Evolutionary conservation across 2,797 vertebrate species (phyloP).

Genomic region (Phyllotis vaccarum): DNA sequence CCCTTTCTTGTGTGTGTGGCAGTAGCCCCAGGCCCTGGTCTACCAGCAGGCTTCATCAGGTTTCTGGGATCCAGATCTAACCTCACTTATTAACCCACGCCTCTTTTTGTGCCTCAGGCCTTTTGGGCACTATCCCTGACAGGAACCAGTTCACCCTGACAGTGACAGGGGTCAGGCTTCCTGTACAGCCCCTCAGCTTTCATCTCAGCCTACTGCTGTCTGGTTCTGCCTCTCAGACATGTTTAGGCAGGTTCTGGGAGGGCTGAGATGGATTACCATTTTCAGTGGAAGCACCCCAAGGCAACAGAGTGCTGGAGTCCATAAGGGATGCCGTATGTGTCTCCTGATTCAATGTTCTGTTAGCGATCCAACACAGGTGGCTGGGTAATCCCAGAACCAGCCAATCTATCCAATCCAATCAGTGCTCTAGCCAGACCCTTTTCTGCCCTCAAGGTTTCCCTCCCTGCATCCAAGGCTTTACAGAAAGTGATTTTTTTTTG

Average conservation of each 20-base stretch:
- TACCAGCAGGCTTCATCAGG: background rate
- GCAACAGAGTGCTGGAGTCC: background rate
- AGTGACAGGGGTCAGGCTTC: background rate
- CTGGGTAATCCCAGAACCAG: background rate
- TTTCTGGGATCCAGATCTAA: background rate
- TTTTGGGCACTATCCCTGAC: background rate
- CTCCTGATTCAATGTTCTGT: background rate
- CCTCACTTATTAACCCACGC: background rate
- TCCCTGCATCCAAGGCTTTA: background rate
- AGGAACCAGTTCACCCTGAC: background rate
- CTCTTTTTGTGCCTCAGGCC: too few species aligned
- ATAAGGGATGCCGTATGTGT: background rate
- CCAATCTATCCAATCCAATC: background rate
- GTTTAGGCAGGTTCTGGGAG: rapidly evolving
- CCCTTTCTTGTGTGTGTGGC: background rate
- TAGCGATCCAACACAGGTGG: background rate
- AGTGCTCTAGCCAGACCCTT: background rate
- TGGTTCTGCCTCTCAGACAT: background rate
- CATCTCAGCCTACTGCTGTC: background rate
- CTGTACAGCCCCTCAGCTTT: background rate
- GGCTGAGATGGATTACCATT: background rate
- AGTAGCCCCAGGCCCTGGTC: background rate
- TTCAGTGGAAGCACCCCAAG: background rate
- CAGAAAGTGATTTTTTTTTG: background rate
- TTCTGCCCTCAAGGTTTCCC: background rate